Conservation (phyloP, 2,113 vertebrate species). For the Pteropus alecto region DNA sequence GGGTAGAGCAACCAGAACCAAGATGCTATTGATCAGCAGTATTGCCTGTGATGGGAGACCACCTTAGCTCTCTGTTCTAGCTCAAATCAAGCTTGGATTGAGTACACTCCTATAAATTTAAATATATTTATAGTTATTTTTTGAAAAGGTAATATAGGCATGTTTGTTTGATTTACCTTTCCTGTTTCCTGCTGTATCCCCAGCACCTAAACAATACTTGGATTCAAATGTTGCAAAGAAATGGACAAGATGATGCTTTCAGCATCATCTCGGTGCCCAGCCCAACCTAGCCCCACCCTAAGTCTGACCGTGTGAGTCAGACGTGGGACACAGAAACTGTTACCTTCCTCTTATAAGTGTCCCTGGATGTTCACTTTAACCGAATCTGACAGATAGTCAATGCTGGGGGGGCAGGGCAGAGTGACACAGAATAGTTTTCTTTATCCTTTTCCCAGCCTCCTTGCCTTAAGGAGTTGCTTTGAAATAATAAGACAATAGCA, state of each 20-base stretch:
- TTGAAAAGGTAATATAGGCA: not conserved
- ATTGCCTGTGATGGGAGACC: not conserved
- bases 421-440: not conserved
- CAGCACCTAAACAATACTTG: not conserved
- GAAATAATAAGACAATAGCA: not conserved
- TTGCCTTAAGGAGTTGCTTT: not conserved
- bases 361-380: not conserved
- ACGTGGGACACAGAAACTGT: not conserved
- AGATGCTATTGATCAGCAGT: not conserved
- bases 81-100: not conserved
- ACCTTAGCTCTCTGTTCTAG: not conserved
- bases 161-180: not conserved
- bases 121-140: not conserved
- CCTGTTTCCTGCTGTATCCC: not conserved
- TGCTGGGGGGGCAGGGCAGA: not conserved
- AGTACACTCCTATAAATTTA: not conserved
- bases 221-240: not conserved
- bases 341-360: not conserved
- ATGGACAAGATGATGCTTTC: not conserved
- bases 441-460: not conserved
- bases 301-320: not conserved
- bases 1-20: not conserved
- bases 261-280: not conserved
- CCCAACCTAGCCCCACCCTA: accelerated
- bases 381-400: not conserved